Base-by-base conservation (phyloP, 2,888 invertebrate genomes). In the Hylaea fasciaria region DNA sequence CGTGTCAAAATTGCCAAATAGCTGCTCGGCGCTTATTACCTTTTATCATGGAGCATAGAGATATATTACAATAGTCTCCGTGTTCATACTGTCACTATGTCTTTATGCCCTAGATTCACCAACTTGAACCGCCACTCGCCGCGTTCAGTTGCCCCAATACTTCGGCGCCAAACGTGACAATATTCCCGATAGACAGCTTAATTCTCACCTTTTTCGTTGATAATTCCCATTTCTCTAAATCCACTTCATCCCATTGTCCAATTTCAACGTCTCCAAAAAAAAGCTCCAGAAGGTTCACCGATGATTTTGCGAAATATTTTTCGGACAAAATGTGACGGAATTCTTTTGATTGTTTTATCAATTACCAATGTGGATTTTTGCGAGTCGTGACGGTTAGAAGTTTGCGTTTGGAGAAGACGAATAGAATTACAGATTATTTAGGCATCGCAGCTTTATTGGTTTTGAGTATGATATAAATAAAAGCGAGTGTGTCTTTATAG, bases 261-360 rank as follows among this genome's bases (percentile, higher is more conserved):
- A 80, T 77, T 78, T 69, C 69, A 76, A 71, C 74, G 78, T 74
- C 78, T 75, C 73, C n/a, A n/a, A n/a, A n/a, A n/a, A n/a, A n/a
- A n/a, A n/a, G n/a, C n/a, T n/a, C n/a, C 53, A 64, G 55, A 57
- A 64, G 62, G 52, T 47, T 56, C 29, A 54, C 50, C 54, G 57
- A 69, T 70, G 68, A 65, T 65, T 62, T 57, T 63, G 65, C 60
- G 44, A 59, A 59, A 69, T 72, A 73, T 74, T 72, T 73, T 55
- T 70, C 4, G 13, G 9, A 16, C 11, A 56, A 37, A 56, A 57
- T 54, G 53, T 57, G 56, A 44, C 57, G 49, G 57, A 45, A 40
- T 64, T 57, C 5, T 61, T 50, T 41, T 29, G 48, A 57, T 64
- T 61, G 58, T 64, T 59, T 57, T 62, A 54, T 47, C 52, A 53